Evolutionary conservation across 2,113 vertebrate species (phyloP).

Genomic region (Actenoides hombroni): DNA sequence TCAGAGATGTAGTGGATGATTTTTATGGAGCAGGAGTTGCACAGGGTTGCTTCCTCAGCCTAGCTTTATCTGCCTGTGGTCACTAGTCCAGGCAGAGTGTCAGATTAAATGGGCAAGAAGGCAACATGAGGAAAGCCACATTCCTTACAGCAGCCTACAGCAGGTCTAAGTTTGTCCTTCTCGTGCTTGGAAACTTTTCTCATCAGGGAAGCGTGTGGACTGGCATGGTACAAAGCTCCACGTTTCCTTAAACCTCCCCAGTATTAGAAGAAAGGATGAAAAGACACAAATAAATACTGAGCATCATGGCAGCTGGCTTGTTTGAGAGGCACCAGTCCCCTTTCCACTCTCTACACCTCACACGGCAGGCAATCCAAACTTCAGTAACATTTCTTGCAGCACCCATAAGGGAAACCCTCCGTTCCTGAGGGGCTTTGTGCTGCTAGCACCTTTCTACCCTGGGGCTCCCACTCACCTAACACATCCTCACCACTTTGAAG

Average conservation of each 20-base stretch:
- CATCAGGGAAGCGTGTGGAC: neutral
- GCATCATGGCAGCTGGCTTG: neutral
- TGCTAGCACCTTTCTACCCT: neutral
- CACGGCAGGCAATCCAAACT: neutral
- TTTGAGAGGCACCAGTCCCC: neutral
- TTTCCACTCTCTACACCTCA: neutral
- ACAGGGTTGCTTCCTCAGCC: neutral
- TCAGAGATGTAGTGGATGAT: neutral
- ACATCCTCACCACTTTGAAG: neutral
- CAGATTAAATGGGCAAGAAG: neutral
- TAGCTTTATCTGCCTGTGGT: neutral
- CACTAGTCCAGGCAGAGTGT: neutral
- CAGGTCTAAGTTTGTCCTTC: neutral
- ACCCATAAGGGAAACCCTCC: neutral
- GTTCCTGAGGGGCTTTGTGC: fast-evolving
- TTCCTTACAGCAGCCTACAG: neutral
- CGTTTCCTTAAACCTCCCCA: neutral
- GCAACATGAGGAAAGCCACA: neutral
- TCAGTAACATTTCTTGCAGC: neutral
- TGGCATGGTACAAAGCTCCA: neutral
- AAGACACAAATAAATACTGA: neutral
- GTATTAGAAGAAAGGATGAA: neutral
- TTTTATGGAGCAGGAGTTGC: neutral
- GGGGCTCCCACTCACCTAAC: neutral
- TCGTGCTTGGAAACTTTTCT: neutral